Conservation (phyloP, 2,113 vertebrate species). For the Platanista minor region DNA sequence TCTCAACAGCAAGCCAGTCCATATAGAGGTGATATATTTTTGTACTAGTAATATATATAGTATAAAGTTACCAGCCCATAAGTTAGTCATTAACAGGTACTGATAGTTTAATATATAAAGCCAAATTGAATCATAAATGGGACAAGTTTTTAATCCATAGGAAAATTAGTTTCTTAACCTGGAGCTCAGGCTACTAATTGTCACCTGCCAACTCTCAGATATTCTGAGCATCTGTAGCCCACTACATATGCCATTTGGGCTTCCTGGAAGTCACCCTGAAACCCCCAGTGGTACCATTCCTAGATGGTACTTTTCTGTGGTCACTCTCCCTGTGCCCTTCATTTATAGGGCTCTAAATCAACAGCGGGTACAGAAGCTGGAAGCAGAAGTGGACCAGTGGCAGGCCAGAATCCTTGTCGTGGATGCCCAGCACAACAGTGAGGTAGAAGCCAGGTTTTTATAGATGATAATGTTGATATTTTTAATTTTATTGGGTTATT, state of each 20-base stretch:
- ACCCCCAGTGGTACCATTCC: background rate
- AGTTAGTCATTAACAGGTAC: background rate
- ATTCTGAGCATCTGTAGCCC: background rate
- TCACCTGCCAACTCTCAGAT: background rate
- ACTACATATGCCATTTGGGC: background rate
- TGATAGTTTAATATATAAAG: background rate
- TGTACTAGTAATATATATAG: background rate
- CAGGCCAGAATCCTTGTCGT: slow-evolving; percentile 68
- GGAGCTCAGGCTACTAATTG: background rate
- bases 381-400: slow-evolving; percentile 79
- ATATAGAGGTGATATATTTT: background rate
- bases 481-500: background rate
- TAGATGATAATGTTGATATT: too few relatives aligned
- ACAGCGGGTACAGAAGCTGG: slow-evolving; percentile 77
- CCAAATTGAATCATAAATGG: background rate
- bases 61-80: background rate
- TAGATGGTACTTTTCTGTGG: background rate
- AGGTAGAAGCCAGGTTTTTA: slow-evolving; percentile 66
- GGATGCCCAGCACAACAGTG: slow-evolving; percentile 69
- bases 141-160: background rate
- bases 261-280: background rate
- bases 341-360: slow-evolving; percentile 70
- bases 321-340: background rate
- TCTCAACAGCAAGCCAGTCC: background rate
- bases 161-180: background rate